Percentiles rank a stretch among this genome's conserved stretches.
Conservation (phyloP, 2,888 invertebrate species). For the Heterodera filipjevi region DNA sequence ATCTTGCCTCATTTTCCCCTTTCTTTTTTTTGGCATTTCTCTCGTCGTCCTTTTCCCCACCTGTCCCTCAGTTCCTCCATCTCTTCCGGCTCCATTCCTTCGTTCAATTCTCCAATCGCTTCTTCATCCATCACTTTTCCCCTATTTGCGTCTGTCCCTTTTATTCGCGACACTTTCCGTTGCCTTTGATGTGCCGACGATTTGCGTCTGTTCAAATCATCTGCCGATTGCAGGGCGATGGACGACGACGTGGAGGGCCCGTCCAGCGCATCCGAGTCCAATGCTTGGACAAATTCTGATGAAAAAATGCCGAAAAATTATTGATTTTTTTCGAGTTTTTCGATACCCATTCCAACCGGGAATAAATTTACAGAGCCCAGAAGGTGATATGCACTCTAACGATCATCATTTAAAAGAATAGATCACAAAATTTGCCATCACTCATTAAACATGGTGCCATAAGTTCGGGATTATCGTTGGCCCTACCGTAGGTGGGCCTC, state of each 20-base stretch:
- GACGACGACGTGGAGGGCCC: not conserved
- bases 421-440: too few relatives aligned
- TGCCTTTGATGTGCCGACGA: not conserved
- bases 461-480: too few relatives aligned
- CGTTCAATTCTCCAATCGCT: slow-evolving; percentile 22
- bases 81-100: slow-evolving; percentile 24
- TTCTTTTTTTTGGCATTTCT: not conserved
- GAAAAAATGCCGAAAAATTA: not conserved
- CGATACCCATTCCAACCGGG: too few relatives aligned
- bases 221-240: not conserved
- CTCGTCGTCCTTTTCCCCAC: not conserved
- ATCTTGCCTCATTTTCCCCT: not conserved
- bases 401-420: too few relatives aligned
- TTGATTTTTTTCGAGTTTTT: too few relatives aligned
- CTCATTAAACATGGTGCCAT: too few relatives aligned
- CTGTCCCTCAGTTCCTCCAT: slow-evolving; percentile 15
- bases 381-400: too few relatives aligned
- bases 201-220: not conserved
- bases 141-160: not conserved
- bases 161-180: not conserved
- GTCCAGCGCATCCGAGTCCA: slow-evolving; percentile 1
- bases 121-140: not conserved
- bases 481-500: slow-evolving; percentile 3
- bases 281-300: not conserved
- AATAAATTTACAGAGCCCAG: too few relatives aligned